Conservation (phyloP, 2,113 vertebrate species). For the Dasyurus viverrinus region DNA sequence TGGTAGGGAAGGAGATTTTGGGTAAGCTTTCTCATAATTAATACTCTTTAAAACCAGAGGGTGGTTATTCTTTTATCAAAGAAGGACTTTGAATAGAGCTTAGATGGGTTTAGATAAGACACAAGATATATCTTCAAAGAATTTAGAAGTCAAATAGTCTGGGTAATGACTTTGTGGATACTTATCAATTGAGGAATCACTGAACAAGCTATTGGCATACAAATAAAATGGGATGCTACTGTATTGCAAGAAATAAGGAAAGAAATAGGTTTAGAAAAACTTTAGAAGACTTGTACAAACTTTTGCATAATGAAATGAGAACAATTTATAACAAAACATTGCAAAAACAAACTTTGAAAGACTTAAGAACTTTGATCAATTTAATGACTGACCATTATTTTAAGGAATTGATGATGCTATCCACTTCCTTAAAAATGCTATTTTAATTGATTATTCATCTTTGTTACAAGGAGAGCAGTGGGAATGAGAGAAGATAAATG, state of each 20-base stretch:
- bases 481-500: not conserved
- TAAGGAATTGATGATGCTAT: not conserved
- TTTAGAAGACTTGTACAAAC: not conserved
- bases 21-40: not conserved
- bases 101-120: not conserved
- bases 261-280: not conserved
- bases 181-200: not conserved
- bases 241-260: not conserved
- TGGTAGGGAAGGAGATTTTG: not conserved
- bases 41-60: not conserved
- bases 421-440: not conserved
- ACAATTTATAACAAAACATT: not conserved
- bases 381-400: not conserved
- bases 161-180: not conserved
- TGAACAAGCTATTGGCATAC: not conserved
- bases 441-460: not conserved
- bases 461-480: not conserved
- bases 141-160: not conserved
- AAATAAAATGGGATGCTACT: not conserved
- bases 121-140: not conserved
- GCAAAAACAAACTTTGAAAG: not conserved
- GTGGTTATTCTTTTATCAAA: not conserved
- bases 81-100: not conserved
- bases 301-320: not conserved
- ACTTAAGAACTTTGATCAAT: not conserved